Percentiles rank a stretch among this genome's conserved stretches.
phyloP scores from a whole-genome alignment of 1,140 invertebrate genomes.

The Tetranychus urticae region DNA sequence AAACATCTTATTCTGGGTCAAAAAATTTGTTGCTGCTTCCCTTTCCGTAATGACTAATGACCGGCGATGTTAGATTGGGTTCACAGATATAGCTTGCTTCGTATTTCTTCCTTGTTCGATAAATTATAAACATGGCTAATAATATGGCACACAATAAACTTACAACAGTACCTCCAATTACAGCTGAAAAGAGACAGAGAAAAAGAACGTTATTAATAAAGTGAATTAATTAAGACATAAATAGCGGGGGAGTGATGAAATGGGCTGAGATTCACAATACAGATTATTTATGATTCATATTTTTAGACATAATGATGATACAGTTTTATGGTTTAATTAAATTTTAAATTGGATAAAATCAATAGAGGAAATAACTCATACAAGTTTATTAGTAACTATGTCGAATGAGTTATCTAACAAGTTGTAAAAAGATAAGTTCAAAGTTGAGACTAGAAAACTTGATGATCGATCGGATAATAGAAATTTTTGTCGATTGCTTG shows the following conservation, averaged over 20 bases:
- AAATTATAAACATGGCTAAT: constrained; percentile 97
- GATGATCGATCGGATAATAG: too few species aligned
- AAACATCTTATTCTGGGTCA: not conserved
- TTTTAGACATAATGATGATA: too few species aligned
- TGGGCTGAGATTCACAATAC: too few species aligned
- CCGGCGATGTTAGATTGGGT: constrained; percentile 61
- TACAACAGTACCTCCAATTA: constrained; percentile 92
- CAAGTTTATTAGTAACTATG: too few species aligned
- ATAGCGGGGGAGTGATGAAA: not conserved
- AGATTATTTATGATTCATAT: too few species aligned
- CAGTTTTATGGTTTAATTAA: too few species aligned
- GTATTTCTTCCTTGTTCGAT: constrained; percentile 98
- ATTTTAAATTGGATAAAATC: too few species aligned
- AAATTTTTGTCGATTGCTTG: too few species aligned
- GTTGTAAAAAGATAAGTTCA: too few species aligned
- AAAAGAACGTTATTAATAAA: not conserved
- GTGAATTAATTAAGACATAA: constrained; percentile 19
- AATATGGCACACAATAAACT: constrained; percentile 87
- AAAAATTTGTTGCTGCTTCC: constrained; percentile 41
- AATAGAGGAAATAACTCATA: too few species aligned
- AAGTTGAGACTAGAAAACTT: too few species aligned
- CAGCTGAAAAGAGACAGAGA: constrained; percentile 36
- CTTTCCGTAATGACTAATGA: constrained; percentile 62
- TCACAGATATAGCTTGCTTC: constrained; percentile 94
- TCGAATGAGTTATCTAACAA: too few species aligned